Evolutionary conservation across 2,797 vertebrate species (phyloP), one percentile per base, ranked within the genome.

Genomic region (Scleropages formosus): DNA sequence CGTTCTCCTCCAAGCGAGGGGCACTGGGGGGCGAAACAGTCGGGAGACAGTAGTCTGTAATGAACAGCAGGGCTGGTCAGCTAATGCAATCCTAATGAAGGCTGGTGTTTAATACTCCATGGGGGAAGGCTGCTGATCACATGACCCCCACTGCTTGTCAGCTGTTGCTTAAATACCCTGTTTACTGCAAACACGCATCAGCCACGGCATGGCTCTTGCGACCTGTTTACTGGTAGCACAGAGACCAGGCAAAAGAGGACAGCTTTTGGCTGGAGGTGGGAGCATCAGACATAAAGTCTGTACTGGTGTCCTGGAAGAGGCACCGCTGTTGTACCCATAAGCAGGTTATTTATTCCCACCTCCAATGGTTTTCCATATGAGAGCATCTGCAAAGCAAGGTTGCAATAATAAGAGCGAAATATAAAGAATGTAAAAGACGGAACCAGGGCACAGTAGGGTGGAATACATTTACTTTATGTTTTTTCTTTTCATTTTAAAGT

Each of bases 41-140:
- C 75, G 53, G 59, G 22, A 74, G 73, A 27, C 47, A 75, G 73
- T 78, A 79, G 70, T 75, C 68, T 63, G 67, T 68, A 77, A 75
- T 78, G 64, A 49, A 20, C 59, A 65, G 65, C 18, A 39, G 61
- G 65, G 64, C 78, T 51, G 67, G 71, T 58, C 22, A 31, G 60
- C 22, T 72, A 71, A 47, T 76, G 61, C 64, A 60, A 16, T 61
- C 61, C 53, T 78, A 66, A 79, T 66, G 10, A 74, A 70, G 60
- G 61, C 61, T 65, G 47, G 11, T 20, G 31, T 12, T 56, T 71
- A 27, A 49, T 56, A 27, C 63, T 58, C 71, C 63, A 59, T 59
- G 18, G 46, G 13, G 49, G 51, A 49, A 15, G 49, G 58, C 59
- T 64, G 31, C 68, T 63, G 58, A 65, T 79, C 3, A 64, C 61